Conservation (phyloP, 2,797 vertebrate species). For the Phyllotis vaccarum region DNA sequence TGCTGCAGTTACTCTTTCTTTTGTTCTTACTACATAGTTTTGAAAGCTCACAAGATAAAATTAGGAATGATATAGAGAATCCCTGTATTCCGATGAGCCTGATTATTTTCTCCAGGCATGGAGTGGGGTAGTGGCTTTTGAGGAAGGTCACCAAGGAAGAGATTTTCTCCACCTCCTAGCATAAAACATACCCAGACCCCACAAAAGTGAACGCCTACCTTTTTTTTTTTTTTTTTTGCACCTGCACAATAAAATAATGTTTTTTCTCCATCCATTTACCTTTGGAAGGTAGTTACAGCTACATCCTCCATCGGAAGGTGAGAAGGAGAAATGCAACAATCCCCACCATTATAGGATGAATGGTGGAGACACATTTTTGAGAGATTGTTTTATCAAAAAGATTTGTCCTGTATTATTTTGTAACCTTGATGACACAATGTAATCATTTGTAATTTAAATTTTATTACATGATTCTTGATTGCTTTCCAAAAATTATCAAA, state of each 20-base stretch:
- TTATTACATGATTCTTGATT: neutral
- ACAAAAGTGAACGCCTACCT: neutral
- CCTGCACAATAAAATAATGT: neutral
- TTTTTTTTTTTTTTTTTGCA: no score
- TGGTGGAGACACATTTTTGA: neutral
- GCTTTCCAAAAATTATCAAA: neutral
- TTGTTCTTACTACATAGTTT: neutral
- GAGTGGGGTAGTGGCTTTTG: neutral
- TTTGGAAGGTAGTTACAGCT: neutral
- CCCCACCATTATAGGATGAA: neutral
- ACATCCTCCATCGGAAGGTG: neutral
- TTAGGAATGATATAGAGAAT: neutral
- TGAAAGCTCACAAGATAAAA: neutral
- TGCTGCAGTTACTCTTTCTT: neutral
- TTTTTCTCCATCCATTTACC: neutral
- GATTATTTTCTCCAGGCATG: neutral
- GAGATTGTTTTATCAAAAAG: neutral
- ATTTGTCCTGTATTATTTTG: conserved; percentile 2
- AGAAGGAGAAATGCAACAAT: neutral
- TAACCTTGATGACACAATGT: neutral
- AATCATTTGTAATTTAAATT: neutral
- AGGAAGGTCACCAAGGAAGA: neutral
- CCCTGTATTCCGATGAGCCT: neutral
- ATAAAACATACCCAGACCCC: neutral
- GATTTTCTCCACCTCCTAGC: neutral